These are phyloP conservation scores for Drosophila flavopinicola DNA, from an alignment of 2,888 invertebrate species.

Conservation along the genomic window DNA sequence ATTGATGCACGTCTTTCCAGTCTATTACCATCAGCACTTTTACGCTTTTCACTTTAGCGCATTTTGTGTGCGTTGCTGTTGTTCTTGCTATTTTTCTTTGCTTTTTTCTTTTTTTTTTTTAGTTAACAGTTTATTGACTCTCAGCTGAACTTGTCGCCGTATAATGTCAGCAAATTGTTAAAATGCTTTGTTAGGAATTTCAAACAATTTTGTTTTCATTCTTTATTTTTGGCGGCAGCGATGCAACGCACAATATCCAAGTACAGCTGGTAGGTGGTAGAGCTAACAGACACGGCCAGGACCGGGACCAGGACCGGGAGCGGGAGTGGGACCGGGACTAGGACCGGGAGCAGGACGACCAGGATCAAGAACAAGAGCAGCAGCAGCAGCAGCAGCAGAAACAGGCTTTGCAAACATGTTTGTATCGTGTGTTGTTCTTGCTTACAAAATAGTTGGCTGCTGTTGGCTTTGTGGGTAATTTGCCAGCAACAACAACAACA, in stretches of 20 bases:
- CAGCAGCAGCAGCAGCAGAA: background rate
- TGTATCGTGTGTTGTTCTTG: conserved; percentile 10
- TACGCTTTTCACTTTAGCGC: conserved; percentile 57
- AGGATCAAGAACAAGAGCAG: background rate
- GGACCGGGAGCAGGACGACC: background rate
- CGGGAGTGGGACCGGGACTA: background rate
- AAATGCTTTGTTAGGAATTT: conserved; percentile 78
- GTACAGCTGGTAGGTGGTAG: background rate
- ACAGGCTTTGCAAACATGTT: conserved; percentile 3
- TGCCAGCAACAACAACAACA: conserved; percentile 61
- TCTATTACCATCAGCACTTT: conserved; percentile 76
- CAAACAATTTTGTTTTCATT: conserved; percentile 64
- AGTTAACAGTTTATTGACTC: conserved; percentile 79
- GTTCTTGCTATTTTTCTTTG: conserved; percentile 1
- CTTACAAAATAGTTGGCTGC: conserved; percentile 50
- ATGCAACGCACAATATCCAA: conserved; percentile 31
- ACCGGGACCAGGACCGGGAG: background rate
- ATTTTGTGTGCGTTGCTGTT: conserved; percentile 36
- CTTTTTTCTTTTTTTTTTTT: conserved; percentile 32
- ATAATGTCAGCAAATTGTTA: conserved; percentile 79
- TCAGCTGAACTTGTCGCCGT: conserved; percentile 75
- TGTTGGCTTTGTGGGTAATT: conserved; percentile 67
- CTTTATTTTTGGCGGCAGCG: conserved; percentile 46
- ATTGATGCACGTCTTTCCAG: conserved; percentile 73
- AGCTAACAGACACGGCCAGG: conserved; percentile 4